Conservation (phyloP, 1,140 invertebrate species). For the Sycobia sp. region DNA sequence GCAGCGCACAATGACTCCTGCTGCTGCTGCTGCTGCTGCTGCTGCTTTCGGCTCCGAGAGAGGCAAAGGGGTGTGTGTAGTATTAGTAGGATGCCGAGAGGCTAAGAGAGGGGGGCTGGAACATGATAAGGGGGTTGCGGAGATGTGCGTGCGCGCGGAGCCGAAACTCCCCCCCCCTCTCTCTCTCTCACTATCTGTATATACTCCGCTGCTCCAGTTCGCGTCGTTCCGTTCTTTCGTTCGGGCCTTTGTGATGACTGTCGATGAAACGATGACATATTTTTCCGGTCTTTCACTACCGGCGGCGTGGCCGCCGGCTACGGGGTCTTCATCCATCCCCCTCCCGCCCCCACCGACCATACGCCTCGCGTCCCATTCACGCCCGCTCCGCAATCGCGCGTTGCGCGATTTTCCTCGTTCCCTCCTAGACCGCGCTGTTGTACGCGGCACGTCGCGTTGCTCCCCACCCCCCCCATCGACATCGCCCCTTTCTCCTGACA, state of each 20-base stretch:
- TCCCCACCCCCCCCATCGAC: conserved; percentile 6
- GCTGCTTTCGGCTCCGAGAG: conserved; percentile 41
- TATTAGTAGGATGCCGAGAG: conserved; percentile 33
- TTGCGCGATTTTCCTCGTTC: conserved; percentile 30
- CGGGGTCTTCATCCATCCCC: too few relatives aligned
- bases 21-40: too few relatives aligned
- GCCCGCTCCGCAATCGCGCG: conserved; percentile 6
- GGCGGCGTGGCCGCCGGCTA: conserved; percentile 49
- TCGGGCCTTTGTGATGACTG: conserved; percentile 60
- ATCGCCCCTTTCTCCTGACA: too few relatives aligned
- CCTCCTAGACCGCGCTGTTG: conserved; percentile 18
- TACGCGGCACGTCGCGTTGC: conserved; percentile 18
- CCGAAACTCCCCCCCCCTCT: background rate
- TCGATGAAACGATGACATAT: conserved; percentile 64
- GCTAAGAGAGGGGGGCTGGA: conserved; percentile 27
- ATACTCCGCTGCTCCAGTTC: too few relatives aligned
- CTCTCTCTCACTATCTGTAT: too few relatives aligned
- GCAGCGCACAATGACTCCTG: conserved; percentile 58
- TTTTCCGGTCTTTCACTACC: conserved; percentile 61
- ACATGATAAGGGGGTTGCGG: conserved; percentile 35
- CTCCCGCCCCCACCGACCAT: too few relatives aligned
- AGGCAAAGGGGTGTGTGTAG: conserved; percentile 22
- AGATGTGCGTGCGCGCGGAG: background rate
- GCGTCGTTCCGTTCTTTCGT: conserved; percentile 40
- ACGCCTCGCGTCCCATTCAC: conserved; percentile 8